Evolutionary conservation across 2,888 invertebrate species (phyloP).

Genomic region (Agrochola lota): DNA sequence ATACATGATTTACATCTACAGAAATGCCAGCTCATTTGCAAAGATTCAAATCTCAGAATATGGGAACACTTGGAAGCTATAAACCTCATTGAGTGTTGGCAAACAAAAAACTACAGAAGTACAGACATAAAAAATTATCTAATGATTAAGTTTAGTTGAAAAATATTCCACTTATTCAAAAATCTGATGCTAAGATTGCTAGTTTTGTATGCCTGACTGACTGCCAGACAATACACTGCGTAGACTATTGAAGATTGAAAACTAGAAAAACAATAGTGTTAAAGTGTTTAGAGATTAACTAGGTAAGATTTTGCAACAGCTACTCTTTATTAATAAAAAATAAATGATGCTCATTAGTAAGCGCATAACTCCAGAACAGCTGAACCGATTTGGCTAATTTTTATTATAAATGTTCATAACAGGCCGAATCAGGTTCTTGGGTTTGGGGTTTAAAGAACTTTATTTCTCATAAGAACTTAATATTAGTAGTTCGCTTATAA

Average conservation of each 20-base stretch:
- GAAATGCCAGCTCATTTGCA: background rate
- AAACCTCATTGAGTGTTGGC: background rate
- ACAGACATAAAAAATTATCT: conserved; percentile 43
- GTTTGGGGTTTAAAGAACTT: too few species aligned
- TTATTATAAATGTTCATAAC: too few species aligned
- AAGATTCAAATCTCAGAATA: background rate
- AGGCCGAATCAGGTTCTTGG: too few species aligned
- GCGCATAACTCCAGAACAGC: too few species aligned
- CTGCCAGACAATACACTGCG: background rate
- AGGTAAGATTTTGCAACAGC: too few species aligned
- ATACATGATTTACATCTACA: background rate
- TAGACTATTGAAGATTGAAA: background rate
- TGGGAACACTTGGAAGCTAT: background rate
- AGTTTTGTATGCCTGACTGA: background rate
- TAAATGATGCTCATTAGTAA: too few species aligned
- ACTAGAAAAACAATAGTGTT: background rate
- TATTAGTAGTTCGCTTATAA: too few species aligned
- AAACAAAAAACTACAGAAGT: conserved; percentile 27
- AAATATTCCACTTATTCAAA: background rate
- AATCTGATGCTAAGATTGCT: conserved; percentile 14
- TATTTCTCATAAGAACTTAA: too few species aligned
- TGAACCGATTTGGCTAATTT: too few species aligned
- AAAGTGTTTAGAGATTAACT: background rate
- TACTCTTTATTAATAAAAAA: background rate
- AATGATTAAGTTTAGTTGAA: conserved; percentile 27